phyloP scores from a whole-genome alignment of 2,888 invertebrate genomes.

The Aphelenchoides bicaudatus region DNA sequence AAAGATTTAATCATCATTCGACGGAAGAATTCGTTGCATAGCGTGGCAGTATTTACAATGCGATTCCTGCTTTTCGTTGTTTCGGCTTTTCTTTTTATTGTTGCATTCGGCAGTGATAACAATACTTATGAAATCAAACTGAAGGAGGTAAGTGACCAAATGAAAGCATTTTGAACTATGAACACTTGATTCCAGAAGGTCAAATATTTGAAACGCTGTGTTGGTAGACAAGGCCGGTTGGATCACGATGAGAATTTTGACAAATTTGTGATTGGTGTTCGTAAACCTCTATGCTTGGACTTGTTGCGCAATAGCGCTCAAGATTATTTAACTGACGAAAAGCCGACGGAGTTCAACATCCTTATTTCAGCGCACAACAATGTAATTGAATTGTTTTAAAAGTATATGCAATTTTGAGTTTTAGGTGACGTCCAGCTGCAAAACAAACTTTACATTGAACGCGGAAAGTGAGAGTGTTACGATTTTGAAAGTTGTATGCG shows the following conservation, averaged over 20 bases:
- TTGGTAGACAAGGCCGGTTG: not conserved
- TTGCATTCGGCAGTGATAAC: not conserved
- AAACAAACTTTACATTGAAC: too few species aligned
- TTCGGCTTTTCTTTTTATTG: not conserved
- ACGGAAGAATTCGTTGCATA: too few species aligned
- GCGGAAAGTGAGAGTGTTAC: too few species aligned
- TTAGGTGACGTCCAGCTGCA: too few species aligned
- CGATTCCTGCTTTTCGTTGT: not conserved
- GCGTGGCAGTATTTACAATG: too few species aligned
- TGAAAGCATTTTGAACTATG: not conserved
- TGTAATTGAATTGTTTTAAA: not conserved
- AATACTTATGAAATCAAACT: constrained; percentile 1
- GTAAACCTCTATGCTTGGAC: not conserved
- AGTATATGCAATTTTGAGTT: too few species aligned
- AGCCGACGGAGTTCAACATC: not conserved
- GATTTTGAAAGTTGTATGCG: too few species aligned
- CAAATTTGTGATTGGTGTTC: not conserved
- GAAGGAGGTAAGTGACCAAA: constrained; percentile 1
- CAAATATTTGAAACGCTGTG: not conserved
- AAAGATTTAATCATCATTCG: too few species aligned
- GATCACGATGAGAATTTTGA: not conserved
- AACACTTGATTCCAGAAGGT: not conserved
- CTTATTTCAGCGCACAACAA: not conserved
- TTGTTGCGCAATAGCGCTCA: not conserved
- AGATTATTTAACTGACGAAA: not conserved